A percentile compares a stretch with the other conserved stretches of the same genome.
These are phyloP conservation scores for Drosophila neutralis DNA, from an alignment of 2,888 invertebrate species.

Conservation along the genomic window DNA sequence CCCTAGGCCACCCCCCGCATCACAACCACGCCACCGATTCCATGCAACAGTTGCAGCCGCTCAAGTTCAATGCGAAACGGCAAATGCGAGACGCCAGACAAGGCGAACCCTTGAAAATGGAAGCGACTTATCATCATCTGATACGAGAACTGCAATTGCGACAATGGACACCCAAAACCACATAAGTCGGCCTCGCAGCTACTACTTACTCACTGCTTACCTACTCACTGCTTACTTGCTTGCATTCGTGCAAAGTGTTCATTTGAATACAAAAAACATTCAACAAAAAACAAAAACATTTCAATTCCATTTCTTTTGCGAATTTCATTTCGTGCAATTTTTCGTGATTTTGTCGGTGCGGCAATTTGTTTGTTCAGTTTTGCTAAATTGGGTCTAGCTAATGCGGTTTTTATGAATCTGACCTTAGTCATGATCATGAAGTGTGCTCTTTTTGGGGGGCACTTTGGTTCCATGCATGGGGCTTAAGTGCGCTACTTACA, in stretches of 20 bases:
- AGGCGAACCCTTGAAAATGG: constrained; percentile 79
- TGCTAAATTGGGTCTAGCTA: constrained; percentile 77
- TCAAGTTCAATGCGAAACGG: constrained; percentile 76
- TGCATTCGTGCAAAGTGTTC: constrained; percentile 19
- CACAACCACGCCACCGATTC: not conserved
- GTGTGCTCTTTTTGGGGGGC: constrained; percentile 54
- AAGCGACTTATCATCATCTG: constrained; percentile 56
- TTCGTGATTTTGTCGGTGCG: constrained; percentile 27
- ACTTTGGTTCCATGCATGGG: constrained; percentile 49
- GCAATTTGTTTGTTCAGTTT: constrained; percentile 33
- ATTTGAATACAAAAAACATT: constrained; percentile 43
- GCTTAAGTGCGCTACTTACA: constrained; percentile 40
- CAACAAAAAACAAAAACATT: constrained; percentile 7
- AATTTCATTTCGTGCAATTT: constrained; percentile 31
- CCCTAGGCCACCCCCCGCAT: not conserved
- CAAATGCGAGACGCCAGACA: constrained; percentile 73
- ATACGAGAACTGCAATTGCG: constrained; percentile 38
- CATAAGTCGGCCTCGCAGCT: not conserved
- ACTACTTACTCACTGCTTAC: constrained; percentile 3
- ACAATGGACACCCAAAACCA: constrained; percentile 25
- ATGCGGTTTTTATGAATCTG: constrained; percentile 74
- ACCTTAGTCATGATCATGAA: constrained; percentile 81
- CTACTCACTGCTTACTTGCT: not conserved
- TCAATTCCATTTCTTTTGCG: constrained; percentile 65
- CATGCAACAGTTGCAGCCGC: constrained; percentile 23